Conservation (phyloP, 2,888 invertebrate genomes). For the Dryomyza anilis region DNA sequence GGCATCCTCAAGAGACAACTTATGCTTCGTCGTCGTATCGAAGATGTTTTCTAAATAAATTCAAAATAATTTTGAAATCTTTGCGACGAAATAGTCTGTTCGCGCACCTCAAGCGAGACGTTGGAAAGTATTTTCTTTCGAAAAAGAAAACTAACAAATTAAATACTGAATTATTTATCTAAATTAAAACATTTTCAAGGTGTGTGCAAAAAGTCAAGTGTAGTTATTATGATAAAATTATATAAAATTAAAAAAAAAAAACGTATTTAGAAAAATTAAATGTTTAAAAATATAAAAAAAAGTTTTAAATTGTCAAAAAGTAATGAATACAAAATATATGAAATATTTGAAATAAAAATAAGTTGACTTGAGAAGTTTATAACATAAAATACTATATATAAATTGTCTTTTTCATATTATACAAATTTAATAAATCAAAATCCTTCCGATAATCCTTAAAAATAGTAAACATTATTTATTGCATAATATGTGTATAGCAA, state of each 20-base stretch:
- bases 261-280: not conserved
- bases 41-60: no score
- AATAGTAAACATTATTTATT: not conserved
- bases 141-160: not conserved
- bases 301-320: not conserved
- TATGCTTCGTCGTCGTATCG: no score
- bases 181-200: not conserved
- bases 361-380: no score
- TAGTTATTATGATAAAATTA: no score
- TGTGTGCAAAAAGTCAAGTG: not conserved
- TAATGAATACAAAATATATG: not conserved
- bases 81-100: conserved; percentile 33
- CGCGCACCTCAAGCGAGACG: conserved; percentile 38
- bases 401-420: no score
- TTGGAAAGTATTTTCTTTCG: conserved; percentile 1
- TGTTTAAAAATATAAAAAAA: not conserved
- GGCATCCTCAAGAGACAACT: no score
- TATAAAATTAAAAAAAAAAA: no score
- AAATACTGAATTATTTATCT: no score
- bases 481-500: conserved; percentile 5
- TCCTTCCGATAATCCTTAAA: no score
- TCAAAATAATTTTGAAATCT: no score
- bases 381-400: no score
- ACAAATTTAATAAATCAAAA: no score
- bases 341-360: not conserved